phyloP scores from a whole-genome alignment of 2,113 vertebrate genomes.

The Oriolus oriolus region DNA sequence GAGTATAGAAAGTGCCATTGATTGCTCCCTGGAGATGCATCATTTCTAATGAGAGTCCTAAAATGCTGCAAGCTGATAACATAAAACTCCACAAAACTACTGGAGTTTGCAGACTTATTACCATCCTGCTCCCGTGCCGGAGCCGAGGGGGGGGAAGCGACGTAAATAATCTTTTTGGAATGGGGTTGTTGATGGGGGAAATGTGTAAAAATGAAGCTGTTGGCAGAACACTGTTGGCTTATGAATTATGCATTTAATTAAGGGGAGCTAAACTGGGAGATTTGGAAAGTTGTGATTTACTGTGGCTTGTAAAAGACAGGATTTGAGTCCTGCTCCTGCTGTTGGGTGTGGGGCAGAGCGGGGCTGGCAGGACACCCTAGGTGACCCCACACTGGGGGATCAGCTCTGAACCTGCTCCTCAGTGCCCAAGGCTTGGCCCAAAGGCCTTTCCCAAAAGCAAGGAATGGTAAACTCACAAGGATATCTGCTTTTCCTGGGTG shows the following conservation, averaged over 20 bases:
- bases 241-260: constrained; percentile 81
- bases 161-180: constrained; percentile 55
- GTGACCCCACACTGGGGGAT: not conserved
- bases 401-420: not conserved
- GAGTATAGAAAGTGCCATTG: constrained; percentile 25
- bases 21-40: constrained; percentile 36
- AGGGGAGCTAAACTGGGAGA: constrained; percentile 63
- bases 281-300: constrained; percentile 65
- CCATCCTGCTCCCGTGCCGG: not conserved
- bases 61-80: constrained; percentile 23
- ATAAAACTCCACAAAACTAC: constrained; percentile 48
- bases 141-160: not conserved
- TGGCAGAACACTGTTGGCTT: constrained; percentile 56
- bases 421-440: not conserved
- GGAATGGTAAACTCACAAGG: not conserved
- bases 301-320: constrained; percentile 17
- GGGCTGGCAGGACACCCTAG: not conserved
- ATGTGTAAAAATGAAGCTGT: constrained; percentile 65
- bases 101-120: constrained; percentile 50
- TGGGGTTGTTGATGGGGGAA: constrained; percentile 51
- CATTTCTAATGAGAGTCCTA: constrained; percentile 59
- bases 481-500: not conserved
- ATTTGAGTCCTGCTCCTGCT: not conserved
- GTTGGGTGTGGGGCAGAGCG: not conserved
- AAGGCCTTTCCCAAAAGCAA: not conserved